phyloP scores from a whole-genome alignment of 2,113 vertebrate genomes.

The Hucho hucho region DNA sequence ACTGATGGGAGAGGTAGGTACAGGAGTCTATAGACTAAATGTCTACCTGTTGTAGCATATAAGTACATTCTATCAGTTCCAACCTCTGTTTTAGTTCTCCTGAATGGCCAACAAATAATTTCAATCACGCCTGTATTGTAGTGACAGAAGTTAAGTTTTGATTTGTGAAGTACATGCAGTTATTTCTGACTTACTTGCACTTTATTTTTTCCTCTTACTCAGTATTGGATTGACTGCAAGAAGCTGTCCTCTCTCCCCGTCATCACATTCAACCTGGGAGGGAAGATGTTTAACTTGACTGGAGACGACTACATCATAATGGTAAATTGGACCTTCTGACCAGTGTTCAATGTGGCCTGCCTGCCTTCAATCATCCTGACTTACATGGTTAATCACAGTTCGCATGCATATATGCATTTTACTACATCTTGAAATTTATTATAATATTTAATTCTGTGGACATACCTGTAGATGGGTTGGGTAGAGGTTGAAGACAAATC shows the following conservation, averaged over 20 bases:
- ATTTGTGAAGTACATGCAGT: too few relatives aligned
- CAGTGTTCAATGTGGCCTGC: neutral
- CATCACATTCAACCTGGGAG: conserved; percentile 77
- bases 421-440: too few relatives aligned
- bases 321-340: conserved; percentile 47
- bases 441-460: neutral
- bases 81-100: too few relatives aligned
- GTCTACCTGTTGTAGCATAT: neutral
- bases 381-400: too few relatives aligned
- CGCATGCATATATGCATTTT: too few relatives aligned
- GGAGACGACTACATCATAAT: conserved; percentile 82
- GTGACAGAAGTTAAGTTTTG: too few relatives aligned
- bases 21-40: neutral
- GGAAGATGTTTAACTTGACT: conserved; percentile 79
- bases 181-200: too few relatives aligned
- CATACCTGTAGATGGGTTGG: neutral
- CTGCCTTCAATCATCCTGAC: neutral
- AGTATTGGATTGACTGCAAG: conserved; percentile 81
- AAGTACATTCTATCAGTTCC: too few relatives aligned
- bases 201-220: neutral
- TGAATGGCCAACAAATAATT: too few relatives aligned
- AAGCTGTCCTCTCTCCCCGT: conserved; percentile 74
- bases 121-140: too few relatives aligned
- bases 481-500: neutral
- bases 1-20: conserved; percentile 75